Conservation (phyloP, 2,888 invertebrate genomes). For the Drosophila sordidapex region DNA sequence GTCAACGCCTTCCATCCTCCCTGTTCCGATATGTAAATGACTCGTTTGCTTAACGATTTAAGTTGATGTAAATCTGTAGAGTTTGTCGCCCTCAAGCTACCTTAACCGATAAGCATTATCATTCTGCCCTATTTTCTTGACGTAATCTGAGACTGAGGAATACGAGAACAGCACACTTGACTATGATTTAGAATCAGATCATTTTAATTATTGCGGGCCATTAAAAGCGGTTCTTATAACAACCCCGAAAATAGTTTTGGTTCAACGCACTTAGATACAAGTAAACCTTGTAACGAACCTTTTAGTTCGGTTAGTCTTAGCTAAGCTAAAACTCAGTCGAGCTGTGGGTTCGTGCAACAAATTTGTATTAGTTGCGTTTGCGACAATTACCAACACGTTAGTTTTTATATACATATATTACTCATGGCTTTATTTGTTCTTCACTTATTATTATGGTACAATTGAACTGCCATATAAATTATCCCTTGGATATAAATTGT, state of each 20-base stretch:
- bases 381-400: too few relatives aligned
- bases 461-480: too few relatives aligned
- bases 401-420: too few relatives aligned
- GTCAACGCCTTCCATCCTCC: neutral
- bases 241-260: neutral
- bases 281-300: neutral
- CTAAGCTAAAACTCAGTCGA: too few relatives aligned
- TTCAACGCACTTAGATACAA: constrained; percentile 9
- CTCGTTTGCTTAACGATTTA: neutral
- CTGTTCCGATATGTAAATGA: neutral
- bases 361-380: too few relatives aligned
- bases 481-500: too few relatives aligned
- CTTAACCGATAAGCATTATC: constrained; percentile 71
- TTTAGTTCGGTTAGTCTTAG: too few relatives aligned
- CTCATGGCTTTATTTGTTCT: too few relatives aligned
- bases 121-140: constrained; percentile 50
- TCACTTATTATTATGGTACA: too few relatives aligned
- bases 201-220: constrained; percentile 7
- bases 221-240: constrained; percentile 9
- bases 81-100: neutral
- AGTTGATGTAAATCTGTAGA: constrained; percentile 45
- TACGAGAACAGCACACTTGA: neutral
- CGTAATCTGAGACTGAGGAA: constrained; percentile 12
- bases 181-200: constrained; percentile 39
- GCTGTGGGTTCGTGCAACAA: too few relatives aligned